A percentile compares a stretch with the other conserved stretches of the same genome.
Evolutionary conservation across 2,113 vertebrate genomes (phyloP).

Genomic region (Xyliphius kryptos): DNA sequence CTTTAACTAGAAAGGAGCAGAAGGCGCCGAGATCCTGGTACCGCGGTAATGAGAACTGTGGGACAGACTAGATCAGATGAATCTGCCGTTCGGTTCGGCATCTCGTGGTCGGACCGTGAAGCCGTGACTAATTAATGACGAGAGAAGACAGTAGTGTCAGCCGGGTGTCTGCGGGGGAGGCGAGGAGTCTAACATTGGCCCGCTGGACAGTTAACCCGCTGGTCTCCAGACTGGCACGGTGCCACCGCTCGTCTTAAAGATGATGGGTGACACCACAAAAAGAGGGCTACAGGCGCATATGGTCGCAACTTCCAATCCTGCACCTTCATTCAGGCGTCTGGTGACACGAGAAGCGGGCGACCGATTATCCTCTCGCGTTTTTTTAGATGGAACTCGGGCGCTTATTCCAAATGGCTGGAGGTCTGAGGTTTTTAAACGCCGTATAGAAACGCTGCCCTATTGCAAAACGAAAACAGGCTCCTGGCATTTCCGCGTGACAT

Average conservation of each 20-base stretch:
- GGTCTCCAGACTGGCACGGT: not conserved
- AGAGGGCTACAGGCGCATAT: too few relatives aligned
- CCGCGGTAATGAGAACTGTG: not conserved
- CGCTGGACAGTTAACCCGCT: not conserved
- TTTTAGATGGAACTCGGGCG: too few relatives aligned
- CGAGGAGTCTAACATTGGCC: conserved; percentile 48
- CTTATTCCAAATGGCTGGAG: conserved; percentile 26
- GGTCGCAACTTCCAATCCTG: too few relatives aligned
- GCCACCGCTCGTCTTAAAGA: not conserved
- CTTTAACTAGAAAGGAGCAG: too few relatives aligned
- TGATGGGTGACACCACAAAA: not conserved
- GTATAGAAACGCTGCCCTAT: conserved; percentile 5
- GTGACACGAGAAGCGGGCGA: too few relatives aligned
- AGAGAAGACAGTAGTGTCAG: conserved; percentile 41
- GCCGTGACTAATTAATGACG: conserved; percentile 48
- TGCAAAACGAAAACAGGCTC: not conserved
- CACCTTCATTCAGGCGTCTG: too few relatives aligned
- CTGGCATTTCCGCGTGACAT: conserved; percentile 47
- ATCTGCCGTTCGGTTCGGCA: not conserved
- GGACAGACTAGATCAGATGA: not conserved
- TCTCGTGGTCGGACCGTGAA: conserved; percentile 10
- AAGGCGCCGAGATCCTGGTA: too few relatives aligned
- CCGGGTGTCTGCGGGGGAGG: conserved; percentile 34
- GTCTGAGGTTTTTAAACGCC: conserved; percentile 28
- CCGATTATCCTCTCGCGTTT: too few relatives aligned